These are phyloP conservation scores for Pocillopora meandrina DNA, from an alignment of 92 coral and sea anemone genomes.

Conservation along the genomic window DNA sequence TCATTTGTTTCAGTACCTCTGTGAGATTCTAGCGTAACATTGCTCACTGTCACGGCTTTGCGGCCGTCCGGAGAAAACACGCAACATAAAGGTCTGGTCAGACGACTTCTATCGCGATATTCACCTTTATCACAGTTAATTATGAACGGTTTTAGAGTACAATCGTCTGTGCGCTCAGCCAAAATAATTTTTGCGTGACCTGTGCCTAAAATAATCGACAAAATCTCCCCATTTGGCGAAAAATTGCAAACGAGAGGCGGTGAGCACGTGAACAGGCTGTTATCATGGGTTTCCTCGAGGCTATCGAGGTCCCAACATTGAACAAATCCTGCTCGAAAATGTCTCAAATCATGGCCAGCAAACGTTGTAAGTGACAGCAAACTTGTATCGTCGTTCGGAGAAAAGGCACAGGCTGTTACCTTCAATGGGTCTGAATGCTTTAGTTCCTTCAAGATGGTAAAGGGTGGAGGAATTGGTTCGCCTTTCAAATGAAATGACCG, in stretches of 20 bases:
- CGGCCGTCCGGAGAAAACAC: conserved; percentile 82
- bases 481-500: conserved; percentile 51
- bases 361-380: conserved; percentile 73
- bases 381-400: conserved; percentile 67
- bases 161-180: conserved; percentile 51
- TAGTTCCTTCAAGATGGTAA: conserved; percentile 58
- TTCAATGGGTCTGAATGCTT: conserved; percentile 69
- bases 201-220: conserved; percentile 79
- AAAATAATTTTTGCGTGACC: conserved; percentile 76
- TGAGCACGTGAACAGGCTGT: conserved; percentile 87
- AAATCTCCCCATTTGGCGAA: conserved; percentile 75
- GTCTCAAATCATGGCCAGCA: conserved; percentile 46
- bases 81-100: conserved; percentile 77
- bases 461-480: conserved; percentile 54
- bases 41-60: conserved; percentile 75
- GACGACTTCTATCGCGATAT: conserved; percentile 62
- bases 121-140: conserved; percentile 67
- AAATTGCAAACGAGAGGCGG: conserved; percentile 76
- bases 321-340: conserved; percentile 82
- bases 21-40: conserved; percentile 60
- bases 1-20: conserved; percentile 67
- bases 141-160: conserved; percentile 73
- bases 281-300: conserved; percentile 61
- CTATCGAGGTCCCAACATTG: conserved; percentile 69
- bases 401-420: conserved; percentile 73